Conservation (phyloP, 2,797 vertebrate genomes). For the Philypnodon macrostomus region DNA sequence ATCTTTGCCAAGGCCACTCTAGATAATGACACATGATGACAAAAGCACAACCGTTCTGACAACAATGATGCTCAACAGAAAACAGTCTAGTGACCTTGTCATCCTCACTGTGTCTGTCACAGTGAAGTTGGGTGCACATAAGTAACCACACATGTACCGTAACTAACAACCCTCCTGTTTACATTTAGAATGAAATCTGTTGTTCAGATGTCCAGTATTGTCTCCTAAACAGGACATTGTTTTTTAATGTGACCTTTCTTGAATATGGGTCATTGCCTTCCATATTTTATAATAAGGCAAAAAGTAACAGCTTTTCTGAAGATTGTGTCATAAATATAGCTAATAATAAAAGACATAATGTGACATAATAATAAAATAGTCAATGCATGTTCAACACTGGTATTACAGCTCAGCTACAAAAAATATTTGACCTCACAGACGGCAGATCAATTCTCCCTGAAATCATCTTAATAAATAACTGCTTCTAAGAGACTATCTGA, state of each 20-base stretch:
- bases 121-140: slow-evolving; percentile 27
- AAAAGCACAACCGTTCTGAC: slow-evolving; percentile 16
- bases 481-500: slow-evolving; percentile 75
- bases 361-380: slow-evolving; percentile 36
- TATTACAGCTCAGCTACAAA: slow-evolving; percentile 58
- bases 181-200: slow-evolving; percentile 32
- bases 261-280: slow-evolving; percentile 23
- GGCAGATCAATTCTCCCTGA: slow-evolving; percentile 68
- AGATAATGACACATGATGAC: slow-evolving; percentile 20
- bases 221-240: slow-evolving; percentile 25
- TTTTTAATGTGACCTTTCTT: slow-evolving; percentile 22
- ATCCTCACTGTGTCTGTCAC: slow-evolving; percentile 17
- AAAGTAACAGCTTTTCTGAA: slow-evolving; percentile 43
- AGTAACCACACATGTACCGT: too few relatives aligned
- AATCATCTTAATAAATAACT: slow-evolving; percentile 73
- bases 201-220: slow-evolving; percentile 38
- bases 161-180: slow-evolving; percentile 34
- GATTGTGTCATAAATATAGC: slow-evolving; percentile 56
- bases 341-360: too few relatives aligned
- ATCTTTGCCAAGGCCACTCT: slow-evolving; percentile 18
- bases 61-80: not conserved
- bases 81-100: slow-evolving; percentile 1
- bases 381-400: slow-evolving; percentile 43
- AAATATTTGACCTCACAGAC: slow-evolving; percentile 28
- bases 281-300: slow-evolving; percentile 57